Evolutionary conservation across 1,140 invertebrate genomes (phyloP).

Genomic region (Ceratitis capitata): DNA sequence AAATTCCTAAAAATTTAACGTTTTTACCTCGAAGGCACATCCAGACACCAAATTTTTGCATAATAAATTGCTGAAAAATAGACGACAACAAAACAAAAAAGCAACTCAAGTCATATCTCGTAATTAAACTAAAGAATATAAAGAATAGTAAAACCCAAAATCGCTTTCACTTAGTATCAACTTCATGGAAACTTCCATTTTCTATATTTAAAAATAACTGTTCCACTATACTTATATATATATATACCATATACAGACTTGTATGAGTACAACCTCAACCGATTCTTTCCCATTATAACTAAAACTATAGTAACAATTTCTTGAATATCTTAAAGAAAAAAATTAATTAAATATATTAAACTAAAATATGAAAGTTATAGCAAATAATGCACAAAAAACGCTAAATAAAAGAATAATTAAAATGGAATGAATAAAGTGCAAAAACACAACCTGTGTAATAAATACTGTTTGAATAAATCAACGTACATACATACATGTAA

Average conservation of each 20-base stretch:
- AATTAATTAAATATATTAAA: background rate
- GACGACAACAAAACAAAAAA: background rate
- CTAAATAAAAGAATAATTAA: background rate
- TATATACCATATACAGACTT: background rate
- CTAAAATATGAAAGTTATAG: background rate
- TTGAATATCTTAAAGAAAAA: background rate
- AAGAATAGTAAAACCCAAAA: background rate
- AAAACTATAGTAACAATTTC: background rate
- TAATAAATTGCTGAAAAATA: background rate
- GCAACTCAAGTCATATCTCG: conserved; percentile 22
- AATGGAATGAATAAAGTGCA: background rate
- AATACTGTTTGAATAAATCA: background rate
- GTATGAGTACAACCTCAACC: too few species aligned
- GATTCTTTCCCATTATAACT: background rate
- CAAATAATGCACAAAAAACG: background rate
- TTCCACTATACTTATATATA: background rate
- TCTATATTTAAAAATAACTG: background rate
- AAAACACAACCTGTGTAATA: background rate
- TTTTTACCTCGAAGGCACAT: background rate
- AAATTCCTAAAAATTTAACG: background rate
- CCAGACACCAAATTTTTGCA: background rate
- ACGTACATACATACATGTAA: background rate
- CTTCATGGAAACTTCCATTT: background rate
- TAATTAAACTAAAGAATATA: background rate
- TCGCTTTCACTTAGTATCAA: background rate